Conservation (phyloP, 2,797 vertebrate genomes). For the Steatocranus sp. region DNA sequence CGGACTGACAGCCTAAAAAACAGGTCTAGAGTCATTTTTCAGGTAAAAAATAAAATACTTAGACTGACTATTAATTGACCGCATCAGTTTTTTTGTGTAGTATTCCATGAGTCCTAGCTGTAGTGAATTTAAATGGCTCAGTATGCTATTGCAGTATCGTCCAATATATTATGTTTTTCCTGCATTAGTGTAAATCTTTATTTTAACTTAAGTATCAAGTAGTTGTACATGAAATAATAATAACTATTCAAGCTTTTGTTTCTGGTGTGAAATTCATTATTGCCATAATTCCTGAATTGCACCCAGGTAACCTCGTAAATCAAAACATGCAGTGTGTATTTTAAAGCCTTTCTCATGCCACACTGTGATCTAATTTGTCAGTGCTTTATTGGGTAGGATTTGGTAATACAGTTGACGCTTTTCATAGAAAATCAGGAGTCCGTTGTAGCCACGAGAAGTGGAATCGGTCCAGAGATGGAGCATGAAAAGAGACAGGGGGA, state of each 20-base stretch:
- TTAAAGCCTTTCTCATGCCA: neutral
- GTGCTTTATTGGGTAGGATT: neutral
- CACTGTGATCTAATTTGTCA: neutral
- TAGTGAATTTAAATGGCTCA: neutral
- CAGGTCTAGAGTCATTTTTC: neutral
- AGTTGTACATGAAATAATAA: neutral
- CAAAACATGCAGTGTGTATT: neutral
- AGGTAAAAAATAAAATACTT: neutral
- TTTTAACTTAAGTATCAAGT: neutral
- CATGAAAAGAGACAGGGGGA: neutral
- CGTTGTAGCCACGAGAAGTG: neutral
- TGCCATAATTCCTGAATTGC: neutral
- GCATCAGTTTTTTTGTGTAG: neutral
- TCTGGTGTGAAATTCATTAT: neutral
- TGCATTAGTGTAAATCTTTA: neutral
- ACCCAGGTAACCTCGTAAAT: neutral
- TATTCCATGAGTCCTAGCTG: neutral
- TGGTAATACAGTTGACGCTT: neutral
- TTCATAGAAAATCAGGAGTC: neutral
- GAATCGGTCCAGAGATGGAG: neutral
- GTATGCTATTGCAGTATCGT: neutral
- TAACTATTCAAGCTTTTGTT: neutral
- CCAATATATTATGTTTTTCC: neutral
- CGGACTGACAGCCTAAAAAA: neutral
- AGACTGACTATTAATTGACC: neutral